Percentiles rank a stretch among this genome's conserved stretches.
These are phyloP conservation scores for Chloromyia formosa DNA, from an alignment of 2,888 invertebrate species.

Conservation along the genomic window DNA sequence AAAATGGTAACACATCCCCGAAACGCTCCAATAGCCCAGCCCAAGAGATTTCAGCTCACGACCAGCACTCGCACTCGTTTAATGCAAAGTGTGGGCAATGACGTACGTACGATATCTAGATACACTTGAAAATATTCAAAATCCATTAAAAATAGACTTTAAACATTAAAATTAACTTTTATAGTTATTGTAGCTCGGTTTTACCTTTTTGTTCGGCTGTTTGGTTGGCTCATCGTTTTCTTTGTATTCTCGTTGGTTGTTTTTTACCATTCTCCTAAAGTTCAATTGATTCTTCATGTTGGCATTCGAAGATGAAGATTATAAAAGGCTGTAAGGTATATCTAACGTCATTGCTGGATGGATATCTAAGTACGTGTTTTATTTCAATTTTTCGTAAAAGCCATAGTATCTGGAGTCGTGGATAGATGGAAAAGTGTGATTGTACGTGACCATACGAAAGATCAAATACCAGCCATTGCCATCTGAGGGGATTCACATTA, in stretches of 20 bases:
- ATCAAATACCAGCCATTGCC: conserved; percentile 14
- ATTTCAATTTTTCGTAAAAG: conserved; percentile 40
- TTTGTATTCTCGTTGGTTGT: background rate
- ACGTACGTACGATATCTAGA: conserved; percentile 7
- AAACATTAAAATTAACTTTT: conserved; percentile 38
- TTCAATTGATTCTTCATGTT: conserved; percentile 40
- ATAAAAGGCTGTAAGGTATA: background rate
- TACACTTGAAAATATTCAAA: conserved; percentile 39
- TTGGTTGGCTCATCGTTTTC: background rate
- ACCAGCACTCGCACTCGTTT: background rate
- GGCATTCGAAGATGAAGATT: conserved; percentile 13
- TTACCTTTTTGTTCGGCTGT: background rate
- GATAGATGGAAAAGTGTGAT: conserved; percentile 36
- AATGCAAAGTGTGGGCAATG: background rate
- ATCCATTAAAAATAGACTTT: conserved; percentile 40
- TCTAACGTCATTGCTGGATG: conserved; percentile 31
- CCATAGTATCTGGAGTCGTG: conserved; percentile 4
- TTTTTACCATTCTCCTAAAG: conserved; percentile 12
- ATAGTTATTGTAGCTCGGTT: conserved; percentile 34
- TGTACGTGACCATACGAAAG: conserved; percentile 38
- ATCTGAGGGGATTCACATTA: conserved; percentile 26
- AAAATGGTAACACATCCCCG: no score
- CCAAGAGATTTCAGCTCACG: background rate
- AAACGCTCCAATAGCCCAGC: no score
- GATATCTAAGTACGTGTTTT: conserved; percentile 31